A percentile compares a stretch with the other conserved stretches of the same genome.
Conservation (phyloP, 2,888 invertebrate species). For the Ennomos fuscantarius region DNA sequence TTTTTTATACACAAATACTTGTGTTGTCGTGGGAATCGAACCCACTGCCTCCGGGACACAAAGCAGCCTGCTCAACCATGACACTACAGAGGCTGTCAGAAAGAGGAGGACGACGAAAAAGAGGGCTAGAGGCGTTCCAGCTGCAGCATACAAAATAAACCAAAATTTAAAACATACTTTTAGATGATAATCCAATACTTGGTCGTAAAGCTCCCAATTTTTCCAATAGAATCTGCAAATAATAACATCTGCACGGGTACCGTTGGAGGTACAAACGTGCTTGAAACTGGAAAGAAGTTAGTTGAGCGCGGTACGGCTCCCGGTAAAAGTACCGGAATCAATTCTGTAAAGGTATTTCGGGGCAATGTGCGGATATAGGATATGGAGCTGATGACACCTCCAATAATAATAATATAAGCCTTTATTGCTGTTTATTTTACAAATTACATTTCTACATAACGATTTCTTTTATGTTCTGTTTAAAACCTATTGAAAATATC, state of each 20-base stretch:
- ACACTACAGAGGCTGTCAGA: no score
- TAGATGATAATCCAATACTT: no score
- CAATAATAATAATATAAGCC: background rate
- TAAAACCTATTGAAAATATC: no score
- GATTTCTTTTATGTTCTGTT: no score
- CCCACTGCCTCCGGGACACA: no score
- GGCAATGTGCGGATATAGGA: slow-evolving; percentile 48
- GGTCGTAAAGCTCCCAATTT: slow-evolving; percentile 16
- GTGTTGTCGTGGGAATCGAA: no score
- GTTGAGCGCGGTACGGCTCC: slow-evolving; percentile 52
- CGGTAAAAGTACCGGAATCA: slow-evolving; percentile 78
- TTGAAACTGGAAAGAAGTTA: slow-evolving; percentile 11
- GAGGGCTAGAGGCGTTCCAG: no score
- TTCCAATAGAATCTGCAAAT: slow-evolving; percentile 34
- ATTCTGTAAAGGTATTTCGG: slow-evolving; percentile 67
- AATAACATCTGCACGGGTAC: slow-evolving; percentile 34
- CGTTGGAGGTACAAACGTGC: background rate
- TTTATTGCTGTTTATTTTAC: no score
- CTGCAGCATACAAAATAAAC: background rate
- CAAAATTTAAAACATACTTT: background rate
- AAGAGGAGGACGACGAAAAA: no score
- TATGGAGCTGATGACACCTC: slow-evolving; percentile 52
- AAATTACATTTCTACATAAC: no score
- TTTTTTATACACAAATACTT: no score
- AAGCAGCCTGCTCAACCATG: no score